Percentiles rank a stretch among this genome's conserved stretches.
Conservation (phyloP, 2,113 vertebrate genomes). For the Malurus melanocephalus region DNA sequence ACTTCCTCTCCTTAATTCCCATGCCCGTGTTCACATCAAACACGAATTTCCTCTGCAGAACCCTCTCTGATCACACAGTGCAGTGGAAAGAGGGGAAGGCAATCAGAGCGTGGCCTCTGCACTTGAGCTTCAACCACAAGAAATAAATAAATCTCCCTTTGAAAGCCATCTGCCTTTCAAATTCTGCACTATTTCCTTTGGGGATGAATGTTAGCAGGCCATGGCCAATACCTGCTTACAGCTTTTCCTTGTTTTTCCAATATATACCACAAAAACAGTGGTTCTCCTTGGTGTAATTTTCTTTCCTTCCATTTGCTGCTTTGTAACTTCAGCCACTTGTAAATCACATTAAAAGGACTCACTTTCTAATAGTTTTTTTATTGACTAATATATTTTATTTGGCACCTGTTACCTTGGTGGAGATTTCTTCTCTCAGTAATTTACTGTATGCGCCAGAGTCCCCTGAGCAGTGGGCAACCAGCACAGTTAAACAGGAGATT, state of each 20-base stretch:
- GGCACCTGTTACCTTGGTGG: slow-evolving; percentile 51
- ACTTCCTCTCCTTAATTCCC: neutral
- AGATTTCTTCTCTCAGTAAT: slow-evolving; percentile 36
- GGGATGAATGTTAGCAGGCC: neutral
- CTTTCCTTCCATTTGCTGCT: slow-evolving; percentile 30
- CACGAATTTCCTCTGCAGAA: neutral
- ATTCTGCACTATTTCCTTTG: neutral
- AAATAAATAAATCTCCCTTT: neutral
- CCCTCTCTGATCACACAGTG: neutral
- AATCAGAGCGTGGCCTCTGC: neutral
- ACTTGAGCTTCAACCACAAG: neutral
- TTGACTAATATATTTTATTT: slow-evolving; percentile 57
- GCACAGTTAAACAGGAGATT: slow-evolving; percentile 14
- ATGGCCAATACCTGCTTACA: neutral
- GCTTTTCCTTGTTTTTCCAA: slow-evolving; percentile 1
- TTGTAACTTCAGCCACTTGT: slow-evolving; percentile 15
- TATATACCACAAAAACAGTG: neutral
- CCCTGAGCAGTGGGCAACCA: slow-evolving; percentile 19
- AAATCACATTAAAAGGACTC: slow-evolving; percentile 60
- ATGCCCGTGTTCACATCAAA: neutral
- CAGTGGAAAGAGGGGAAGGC: neutral
- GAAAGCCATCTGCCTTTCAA: neutral
- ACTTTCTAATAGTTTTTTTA: slow-evolving; percentile 59
- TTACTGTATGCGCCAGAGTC: slow-evolving; percentile 1
- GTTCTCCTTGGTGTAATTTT: slow-evolving; percentile 1